Base-by-base conservation (phyloP, 35 echinoderm and acorn worm genomes). In the Apostichopus japonicus region DNA sequence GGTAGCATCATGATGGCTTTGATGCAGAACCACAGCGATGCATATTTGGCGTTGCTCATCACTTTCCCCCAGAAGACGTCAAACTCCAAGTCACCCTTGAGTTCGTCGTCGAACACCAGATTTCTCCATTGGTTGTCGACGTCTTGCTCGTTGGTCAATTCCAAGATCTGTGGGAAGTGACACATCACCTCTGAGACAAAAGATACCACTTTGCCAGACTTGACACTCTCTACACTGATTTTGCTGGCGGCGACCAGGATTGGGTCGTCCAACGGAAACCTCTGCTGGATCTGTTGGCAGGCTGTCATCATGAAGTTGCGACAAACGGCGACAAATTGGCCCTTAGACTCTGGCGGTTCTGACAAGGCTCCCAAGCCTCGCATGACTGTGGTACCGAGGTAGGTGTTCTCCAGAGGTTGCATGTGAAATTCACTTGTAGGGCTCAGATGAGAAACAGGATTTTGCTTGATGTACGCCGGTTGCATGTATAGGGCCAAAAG, bases 281-380 rank as follows among this genome's bases (percentile, higher is more conserved):
- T 82, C n/a, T 82, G 79, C 54, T 82, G 79, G 79, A 82, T 82
- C 79, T 82, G 79, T 56, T 82, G 79, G 79, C 79, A 82, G 6
- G 79, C 79, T 82, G 79, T 82, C 79, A 82, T 82, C 44, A 56
- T 56, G 19, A 82, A 82, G 79, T 82, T 82, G 16, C 79, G 79
- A 9, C 79, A 82, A 15, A 82, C 79, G 4, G 79, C 79, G 11
- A 82, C 79, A 82, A 82, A 82, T 10, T 82, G 79, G 15, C 79
- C 79, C 79, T 82, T 82, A 9, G 79, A 82, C 79, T 82, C 79
- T 56, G 79, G 79, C 6, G 79, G 79, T 56, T 82, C 79, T 52
- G 44, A 54, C 44, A 82, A 23, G 44, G 54, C 6, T 15, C 44
- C 79, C 6, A 82, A 24, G 44, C 79, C 79, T 44, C 79, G 10